phyloP scores from a whole-genome alignment of 2,113 vertebrate genomes.

The Sitta europaea region DNA sequence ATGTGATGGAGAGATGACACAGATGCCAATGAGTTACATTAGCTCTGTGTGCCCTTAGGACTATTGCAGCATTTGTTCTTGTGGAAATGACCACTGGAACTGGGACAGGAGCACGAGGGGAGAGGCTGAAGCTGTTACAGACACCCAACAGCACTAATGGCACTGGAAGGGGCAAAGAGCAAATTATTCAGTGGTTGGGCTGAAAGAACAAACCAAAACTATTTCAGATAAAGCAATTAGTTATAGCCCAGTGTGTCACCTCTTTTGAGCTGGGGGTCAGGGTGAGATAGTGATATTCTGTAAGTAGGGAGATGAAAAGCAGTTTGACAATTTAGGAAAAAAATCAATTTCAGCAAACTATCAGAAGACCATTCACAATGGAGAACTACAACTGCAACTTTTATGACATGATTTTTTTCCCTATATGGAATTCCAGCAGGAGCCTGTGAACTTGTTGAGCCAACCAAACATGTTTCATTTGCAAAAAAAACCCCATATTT shows the following conservation, averaged over 20 bases:
- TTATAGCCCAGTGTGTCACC: background rate
- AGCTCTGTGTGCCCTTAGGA: background rate
- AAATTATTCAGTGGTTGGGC: background rate
- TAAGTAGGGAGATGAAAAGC: background rate
- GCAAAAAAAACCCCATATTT: background rate
- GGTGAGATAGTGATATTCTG: background rate
- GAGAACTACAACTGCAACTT: background rate
- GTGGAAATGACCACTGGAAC: background rate
- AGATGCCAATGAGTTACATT: background rate
- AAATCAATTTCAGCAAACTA: background rate
- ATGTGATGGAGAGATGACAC: background rate
- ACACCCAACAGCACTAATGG: background rate
- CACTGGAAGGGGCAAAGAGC: background rate
- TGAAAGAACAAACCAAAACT: background rate
- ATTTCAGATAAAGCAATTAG: background rate
- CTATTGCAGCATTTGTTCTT: background rate
- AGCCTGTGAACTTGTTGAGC: background rate
- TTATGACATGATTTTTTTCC: background rate
- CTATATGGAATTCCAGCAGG: background rate
- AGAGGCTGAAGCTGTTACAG: background rate
- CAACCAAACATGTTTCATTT: background rate
- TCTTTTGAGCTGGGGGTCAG: background rate
- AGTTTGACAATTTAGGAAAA: background rate
- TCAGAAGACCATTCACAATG: background rate
- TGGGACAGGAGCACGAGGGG: background rate